Base-by-base conservation (phyloP, 1,140 invertebrate species). In the Dreissena polymorpha region DNA sequence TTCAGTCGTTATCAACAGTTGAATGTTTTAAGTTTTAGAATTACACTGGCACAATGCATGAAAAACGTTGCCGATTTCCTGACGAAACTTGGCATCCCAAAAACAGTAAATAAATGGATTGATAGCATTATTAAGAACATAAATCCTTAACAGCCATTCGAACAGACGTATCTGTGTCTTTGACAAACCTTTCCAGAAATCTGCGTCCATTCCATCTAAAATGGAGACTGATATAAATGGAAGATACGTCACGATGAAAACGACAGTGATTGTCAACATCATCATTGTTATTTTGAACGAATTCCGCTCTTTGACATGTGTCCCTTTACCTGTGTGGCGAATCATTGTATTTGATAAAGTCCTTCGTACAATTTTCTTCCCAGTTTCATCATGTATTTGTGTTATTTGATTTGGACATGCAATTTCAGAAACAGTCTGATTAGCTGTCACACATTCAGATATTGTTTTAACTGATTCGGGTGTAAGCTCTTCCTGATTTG, bases 81-180 rank as follows among this genome's bases (percentile, higher is more conserved):
- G 53, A 16, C 73, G 27, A 25, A 75, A 75, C 27, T 63, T 53
- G 23, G 0, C 21, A 55, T 77, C 75, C 75, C 85, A 88, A 23
- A 88, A 76, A 60, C 88, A 77, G 64, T 89, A 89, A 21, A 89
- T 87, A 21, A 89, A 76, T 14, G 88, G 85, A 71, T 89, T 89
- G 49, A 79, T 85, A 29, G 70, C 84, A 77, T 85, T 87, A 73
- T 89, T 89, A 23, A 89, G 72, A 63, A 89, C 84, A 72, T 87
- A 89, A 3, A 84, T 82, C 72, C 88, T 75, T n/a, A 87, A 57
- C 12, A 86, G 51, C 27, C 87, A 50, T 51, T 86, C 84, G 29
- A 65, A 23, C 5, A 13, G 53, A 53, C 50, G 71, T 23, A 57
- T 57, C 51, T 49, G 27, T 25, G 0, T 63, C 65, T 29, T 14